Conservation (phyloP, 2,888 invertebrate genomes). For the Carabus problematicus region DNA sequence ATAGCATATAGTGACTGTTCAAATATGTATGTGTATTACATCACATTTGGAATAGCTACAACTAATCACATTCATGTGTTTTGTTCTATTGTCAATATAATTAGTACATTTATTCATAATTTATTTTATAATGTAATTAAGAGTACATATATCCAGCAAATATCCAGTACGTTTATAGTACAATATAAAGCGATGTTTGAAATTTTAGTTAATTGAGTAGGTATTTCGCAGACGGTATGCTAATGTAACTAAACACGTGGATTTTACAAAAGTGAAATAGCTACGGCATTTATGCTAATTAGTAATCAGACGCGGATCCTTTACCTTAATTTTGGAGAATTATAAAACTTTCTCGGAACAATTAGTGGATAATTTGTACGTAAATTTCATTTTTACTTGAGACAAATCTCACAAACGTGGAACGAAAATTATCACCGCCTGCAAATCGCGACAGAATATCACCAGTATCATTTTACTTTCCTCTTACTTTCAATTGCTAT, state of each 20-base stretch:
- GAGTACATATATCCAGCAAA: slow-evolving; percentile 26
- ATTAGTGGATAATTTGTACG: slow-evolving; percentile 32
- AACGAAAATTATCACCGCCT: no score
- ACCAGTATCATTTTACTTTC: neutral
- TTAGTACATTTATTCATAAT: no score
- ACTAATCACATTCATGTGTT: no score
- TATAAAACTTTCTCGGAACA: slow-evolving; percentile 29
- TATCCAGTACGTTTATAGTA: slow-evolving; percentile 12
- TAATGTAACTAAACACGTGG: slow-evolving; percentile 36
- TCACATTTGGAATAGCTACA: no score
- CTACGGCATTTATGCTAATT: slow-evolving; percentile 30
- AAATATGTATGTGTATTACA: no score
- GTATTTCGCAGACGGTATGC: slow-evolving; percentile 17
- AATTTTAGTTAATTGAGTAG: neutral
- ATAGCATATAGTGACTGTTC: no score
- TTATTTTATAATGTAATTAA: slow-evolving; percentile 26
- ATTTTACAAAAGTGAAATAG: slow-evolving; percentile 27
- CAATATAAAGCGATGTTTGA: neutral
- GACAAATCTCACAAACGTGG: slow-evolving; percentile 7
- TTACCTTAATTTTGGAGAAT: slow-evolving; percentile 19
- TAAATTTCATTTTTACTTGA: slow-evolving; percentile 10
- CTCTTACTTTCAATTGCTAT: neutral
- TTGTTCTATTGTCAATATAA: no score
- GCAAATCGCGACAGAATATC: slow-evolving; percentile 2
- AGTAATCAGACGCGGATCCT: slow-evolving; percentile 25